phyloP scores from a whole-genome alignment of 2,888 invertebrate species.

The Bedellia somnulentella region DNA sequence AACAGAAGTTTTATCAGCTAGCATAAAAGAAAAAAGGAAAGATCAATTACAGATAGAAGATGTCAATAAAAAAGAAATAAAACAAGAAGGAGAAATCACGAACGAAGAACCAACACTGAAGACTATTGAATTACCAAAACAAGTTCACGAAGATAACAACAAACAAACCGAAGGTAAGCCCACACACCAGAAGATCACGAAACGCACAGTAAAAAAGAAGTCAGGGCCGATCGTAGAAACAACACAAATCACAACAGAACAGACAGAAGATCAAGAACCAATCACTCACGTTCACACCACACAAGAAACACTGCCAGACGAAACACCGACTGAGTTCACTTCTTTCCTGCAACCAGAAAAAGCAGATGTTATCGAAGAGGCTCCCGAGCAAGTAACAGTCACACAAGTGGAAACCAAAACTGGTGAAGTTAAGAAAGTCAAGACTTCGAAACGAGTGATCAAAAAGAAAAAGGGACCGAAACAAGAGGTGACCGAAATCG shows the following conservation, averaged over 20 bases:
- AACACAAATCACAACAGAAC: conserved; percentile 21
- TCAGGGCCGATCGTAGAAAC: conserved; percentile 20
- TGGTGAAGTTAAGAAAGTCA: conserved; percentile 13
- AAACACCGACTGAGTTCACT: conserved; percentile 8
- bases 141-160: conserved; percentile 14
- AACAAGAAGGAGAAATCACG: conserved; percentile 8
- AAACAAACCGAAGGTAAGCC: conserved; percentile 22
- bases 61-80: conserved; percentile 13
- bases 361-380: conserved; percentile 5
- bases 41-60: conserved; percentile 15
- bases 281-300: conserved; percentile 13
- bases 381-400: conserved; percentile 33
- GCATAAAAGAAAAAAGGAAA: conserved; percentile 14
- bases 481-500: conserved; percentile 18
- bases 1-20: conserved; percentile 15
- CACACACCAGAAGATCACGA: conserved; percentile 16
- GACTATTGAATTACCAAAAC: conserved; percentile 2
- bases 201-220: conserved; percentile 19
- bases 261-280: conserved; percentile 15
- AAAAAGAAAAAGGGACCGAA: conserved; percentile 17
- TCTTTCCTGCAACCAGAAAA: conserved; percentile 13
- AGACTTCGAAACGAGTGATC: conserved; percentile 27
- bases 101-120: conserved; percentile 3
- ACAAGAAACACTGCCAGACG: conserved; percentile 5
- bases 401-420: conserved; percentile 20